A percentile compares a stretch with the other conserved stretches of the same genome.
These are phyloP conservation scores for Eupithecia centaureata DNA, from an alignment of 2,888 invertebrate species.

Conservation along the genomic window DNA sequence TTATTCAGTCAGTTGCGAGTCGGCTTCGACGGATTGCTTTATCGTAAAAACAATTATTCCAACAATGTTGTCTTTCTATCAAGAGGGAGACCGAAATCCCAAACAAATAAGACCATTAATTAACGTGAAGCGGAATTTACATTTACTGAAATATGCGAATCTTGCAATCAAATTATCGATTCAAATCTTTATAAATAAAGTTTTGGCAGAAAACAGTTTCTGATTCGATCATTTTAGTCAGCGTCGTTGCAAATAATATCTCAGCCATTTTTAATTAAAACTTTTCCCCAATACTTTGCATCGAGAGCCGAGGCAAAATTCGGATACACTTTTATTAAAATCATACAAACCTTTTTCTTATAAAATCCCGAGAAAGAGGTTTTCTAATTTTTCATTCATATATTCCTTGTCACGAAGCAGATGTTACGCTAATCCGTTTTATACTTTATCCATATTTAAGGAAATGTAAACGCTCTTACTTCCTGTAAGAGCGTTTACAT, in stretches of 20 bases:
- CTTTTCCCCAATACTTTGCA: conserved; percentile 18
- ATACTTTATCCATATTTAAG: conserved; percentile 19
- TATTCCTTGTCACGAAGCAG: conserved; percentile 41
- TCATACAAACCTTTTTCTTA: conserved; percentile 16
- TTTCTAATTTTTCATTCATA: conserved; percentile 40
- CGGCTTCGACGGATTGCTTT: conserved; percentile 21
- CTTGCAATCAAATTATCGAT: conserved; percentile 14
- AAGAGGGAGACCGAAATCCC: conserved; percentile 3
- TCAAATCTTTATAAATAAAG: conserved; percentile 4
- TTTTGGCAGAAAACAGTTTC: conserved; percentile 1
- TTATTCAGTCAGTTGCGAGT: conserved; percentile 37
- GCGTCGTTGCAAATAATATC: conserved; percentile 23
- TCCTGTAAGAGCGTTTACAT: no score
- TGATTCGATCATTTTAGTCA: conserved; percentile 14
- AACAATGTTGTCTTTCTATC: conserved; percentile 11
- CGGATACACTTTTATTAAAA: conserved; percentile 15
- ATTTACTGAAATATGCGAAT: conserved; percentile 3
- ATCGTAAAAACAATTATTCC: conserved; percentile 27
- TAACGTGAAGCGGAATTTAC: not conserved
- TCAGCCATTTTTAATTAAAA: conserved; percentile 24
- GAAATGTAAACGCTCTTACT: conserved; percentile 10
- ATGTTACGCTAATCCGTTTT: conserved; percentile 37
- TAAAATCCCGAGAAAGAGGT: conserved; percentile 9
- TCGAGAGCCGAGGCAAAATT: conserved; percentile 5
- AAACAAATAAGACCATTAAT: conserved; percentile 17